Percentiles rank a stretch among this genome's conserved stretches.
These are phyloP conservation scores for Drosophila parthenogenetica DNA, from an alignment of 2,888 invertebrate species.

Conservation along the genomic window DNA sequence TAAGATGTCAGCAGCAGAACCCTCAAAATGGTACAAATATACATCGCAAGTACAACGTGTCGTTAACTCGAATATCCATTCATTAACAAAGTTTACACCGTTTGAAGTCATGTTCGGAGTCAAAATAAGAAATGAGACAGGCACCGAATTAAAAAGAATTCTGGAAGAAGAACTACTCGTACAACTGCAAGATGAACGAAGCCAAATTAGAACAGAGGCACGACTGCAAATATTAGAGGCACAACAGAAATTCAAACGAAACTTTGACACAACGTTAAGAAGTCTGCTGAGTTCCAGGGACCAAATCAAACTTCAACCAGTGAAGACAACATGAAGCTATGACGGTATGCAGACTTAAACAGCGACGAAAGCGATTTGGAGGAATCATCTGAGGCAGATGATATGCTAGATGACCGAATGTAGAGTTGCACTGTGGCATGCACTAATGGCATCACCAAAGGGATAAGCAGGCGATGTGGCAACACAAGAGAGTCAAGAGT, in stretches of 20 bases:
- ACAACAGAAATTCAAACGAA: too few relatives aligned
- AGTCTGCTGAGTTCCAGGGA: background rate
- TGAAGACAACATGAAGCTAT: background rate
- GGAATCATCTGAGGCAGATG: background rate
- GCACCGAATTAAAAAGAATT: background rate
- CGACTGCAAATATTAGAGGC: too few relatives aligned
- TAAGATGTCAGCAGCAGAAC: background rate
- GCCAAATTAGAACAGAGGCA: too few relatives aligned
- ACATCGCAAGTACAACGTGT: background rate
- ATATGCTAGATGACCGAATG: background rate
- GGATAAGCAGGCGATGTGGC: background rate
- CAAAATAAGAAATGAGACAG: background rate
- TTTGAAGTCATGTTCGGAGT: background rate
- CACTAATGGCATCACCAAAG: too few relatives aligned
- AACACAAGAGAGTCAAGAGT: too few relatives aligned
- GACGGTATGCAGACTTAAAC: background rate
- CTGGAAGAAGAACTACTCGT: background rate
- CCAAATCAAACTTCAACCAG: background rate
- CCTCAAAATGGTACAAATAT: background rate
- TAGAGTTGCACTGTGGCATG: too few relatives aligned
- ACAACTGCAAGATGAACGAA: conserved; percentile 1
- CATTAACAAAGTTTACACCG: background rate
- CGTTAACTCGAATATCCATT: background rate
- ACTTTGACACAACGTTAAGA: background rate
- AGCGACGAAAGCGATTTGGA: background rate